phyloP scores from a whole-genome alignment of 2,113 vertebrate species.

The Indri indri region DNA sequence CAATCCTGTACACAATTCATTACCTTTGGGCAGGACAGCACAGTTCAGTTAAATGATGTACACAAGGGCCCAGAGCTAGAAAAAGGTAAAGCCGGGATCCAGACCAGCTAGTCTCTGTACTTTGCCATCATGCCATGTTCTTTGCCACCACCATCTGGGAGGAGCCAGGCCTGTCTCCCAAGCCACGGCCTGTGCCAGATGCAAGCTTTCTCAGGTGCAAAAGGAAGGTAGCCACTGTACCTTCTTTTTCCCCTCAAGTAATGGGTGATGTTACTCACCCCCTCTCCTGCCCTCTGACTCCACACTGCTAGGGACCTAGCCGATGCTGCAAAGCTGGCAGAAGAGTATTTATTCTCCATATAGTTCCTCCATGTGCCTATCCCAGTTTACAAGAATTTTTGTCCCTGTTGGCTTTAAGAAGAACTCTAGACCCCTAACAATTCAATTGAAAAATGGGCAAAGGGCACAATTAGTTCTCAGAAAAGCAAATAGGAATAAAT shows the following conservation, averaged over 20 bases:
- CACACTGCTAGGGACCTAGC: not conserved
- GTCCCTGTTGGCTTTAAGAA: not conserved
- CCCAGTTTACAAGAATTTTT: not conserved
- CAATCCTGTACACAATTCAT: not conserved
- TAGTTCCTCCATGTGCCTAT: not conserved
- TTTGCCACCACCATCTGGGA: not conserved
- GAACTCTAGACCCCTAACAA: not conserved
- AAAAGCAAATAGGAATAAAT: not conserved
- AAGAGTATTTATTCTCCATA: not conserved
- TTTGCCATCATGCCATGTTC: not conserved
- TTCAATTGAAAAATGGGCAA: not conserved
- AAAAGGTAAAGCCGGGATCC: not conserved
- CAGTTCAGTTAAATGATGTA: not conserved
- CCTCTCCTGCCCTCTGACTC: not conserved
- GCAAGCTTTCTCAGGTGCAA: not conserved
- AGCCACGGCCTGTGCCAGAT: fast-evolving
- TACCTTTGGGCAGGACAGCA: not conserved
- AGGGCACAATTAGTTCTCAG: not conserved
- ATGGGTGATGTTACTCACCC: not conserved
- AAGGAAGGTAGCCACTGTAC: not conserved
- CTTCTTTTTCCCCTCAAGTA: not conserved
- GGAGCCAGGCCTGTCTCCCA: not conserved
- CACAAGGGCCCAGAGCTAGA: not conserved
- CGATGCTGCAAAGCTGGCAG: not conserved
- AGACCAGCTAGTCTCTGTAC: not conserved